Evolutionary conservation across 2,888 invertebrate species (phyloP).

Genomic region (Drosophila kuntzei): DNA sequence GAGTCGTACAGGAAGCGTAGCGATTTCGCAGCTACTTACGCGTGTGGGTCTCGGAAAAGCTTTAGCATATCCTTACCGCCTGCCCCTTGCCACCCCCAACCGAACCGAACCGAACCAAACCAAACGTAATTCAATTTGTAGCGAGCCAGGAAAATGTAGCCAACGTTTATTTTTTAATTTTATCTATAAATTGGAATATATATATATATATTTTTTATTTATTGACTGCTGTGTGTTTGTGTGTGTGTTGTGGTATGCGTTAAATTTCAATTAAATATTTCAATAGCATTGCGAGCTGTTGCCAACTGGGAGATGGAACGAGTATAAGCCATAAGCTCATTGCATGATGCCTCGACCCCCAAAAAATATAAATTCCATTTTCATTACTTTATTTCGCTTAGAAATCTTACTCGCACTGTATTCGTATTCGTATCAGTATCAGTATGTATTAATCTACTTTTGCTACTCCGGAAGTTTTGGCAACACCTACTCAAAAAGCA

Average conservation of each 20-base stretch:
- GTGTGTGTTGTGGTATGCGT: constrained; percentile 67
- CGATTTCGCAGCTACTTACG: constrained; percentile 77
- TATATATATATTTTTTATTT: constrained; percentile 65
- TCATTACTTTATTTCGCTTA: constrained; percentile 48
- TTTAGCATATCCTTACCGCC: constrained; percentile 44
- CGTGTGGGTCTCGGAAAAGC: constrained; percentile 57
- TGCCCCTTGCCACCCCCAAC: no score
- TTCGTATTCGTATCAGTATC: constrained; percentile 63
- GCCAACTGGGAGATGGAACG: constrained; percentile 12
- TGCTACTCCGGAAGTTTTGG: constrained; percentile 75
- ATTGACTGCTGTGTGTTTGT: constrained; percentile 58
- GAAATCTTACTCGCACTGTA: constrained; percentile 56
- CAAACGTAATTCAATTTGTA: constrained; percentile 75
- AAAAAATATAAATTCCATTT: constrained; percentile 42
- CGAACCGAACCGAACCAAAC: constrained; percentile 1
- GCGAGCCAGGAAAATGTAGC: constrained; percentile 64
- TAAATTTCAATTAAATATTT: constrained; percentile 81
- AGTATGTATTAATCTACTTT: constrained; percentile 78
- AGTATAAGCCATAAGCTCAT: constrained; percentile 26
- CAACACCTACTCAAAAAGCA: constrained; percentile 77
- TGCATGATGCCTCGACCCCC: constrained; percentile 43
- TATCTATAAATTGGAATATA: constrained; percentile 36
- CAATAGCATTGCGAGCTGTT: constrained; percentile 62
- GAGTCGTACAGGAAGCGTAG: constrained; percentile 53
- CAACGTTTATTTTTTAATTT: constrained; percentile 55